phyloP scores from a whole-genome alignment of 1,140 invertebrate genomes.

The Theocolax elegans region DNA sequence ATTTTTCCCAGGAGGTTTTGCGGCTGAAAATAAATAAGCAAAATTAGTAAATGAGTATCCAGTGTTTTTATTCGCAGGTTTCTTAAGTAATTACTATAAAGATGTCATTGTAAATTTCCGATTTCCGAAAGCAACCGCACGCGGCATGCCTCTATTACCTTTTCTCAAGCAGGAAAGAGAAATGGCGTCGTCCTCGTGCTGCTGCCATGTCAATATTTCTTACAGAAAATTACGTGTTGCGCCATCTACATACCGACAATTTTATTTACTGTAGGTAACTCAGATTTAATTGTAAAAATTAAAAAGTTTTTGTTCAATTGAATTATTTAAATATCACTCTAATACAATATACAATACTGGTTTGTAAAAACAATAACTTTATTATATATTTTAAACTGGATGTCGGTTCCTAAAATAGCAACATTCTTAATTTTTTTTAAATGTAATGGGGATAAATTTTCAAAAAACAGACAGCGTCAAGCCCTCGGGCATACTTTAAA shows the following conservation, averaged over 20 bases:
- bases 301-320: neutral
- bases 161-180: constrained; percentile 50
- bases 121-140: constrained; percentile 40
- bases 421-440: no score
- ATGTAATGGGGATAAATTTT: no score
- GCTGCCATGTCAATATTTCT: neutral
- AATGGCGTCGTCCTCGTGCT: constrained; percentile 36
- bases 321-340: no score
- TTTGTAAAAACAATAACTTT: no score
- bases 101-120: constrained; percentile 52
- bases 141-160: constrained; percentile 50
- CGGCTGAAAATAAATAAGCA: constrained; percentile 59
- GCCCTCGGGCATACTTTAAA: no score
- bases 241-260: constrained; percentile 28
- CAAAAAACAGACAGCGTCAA: no score
- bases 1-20: constrained; percentile 60
- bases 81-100: constrained; percentile 26
- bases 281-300: neutral
- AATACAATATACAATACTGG: no score
- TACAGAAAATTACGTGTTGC: neutral
- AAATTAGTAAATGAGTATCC: constrained; percentile 40
- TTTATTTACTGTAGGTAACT: neutral
- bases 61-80: constrained; percentile 13
- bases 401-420: no score
- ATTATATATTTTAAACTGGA: no score